Conservation (phyloP, 2,797 vertebrate genomes). For the Esox lucius region DNA sequence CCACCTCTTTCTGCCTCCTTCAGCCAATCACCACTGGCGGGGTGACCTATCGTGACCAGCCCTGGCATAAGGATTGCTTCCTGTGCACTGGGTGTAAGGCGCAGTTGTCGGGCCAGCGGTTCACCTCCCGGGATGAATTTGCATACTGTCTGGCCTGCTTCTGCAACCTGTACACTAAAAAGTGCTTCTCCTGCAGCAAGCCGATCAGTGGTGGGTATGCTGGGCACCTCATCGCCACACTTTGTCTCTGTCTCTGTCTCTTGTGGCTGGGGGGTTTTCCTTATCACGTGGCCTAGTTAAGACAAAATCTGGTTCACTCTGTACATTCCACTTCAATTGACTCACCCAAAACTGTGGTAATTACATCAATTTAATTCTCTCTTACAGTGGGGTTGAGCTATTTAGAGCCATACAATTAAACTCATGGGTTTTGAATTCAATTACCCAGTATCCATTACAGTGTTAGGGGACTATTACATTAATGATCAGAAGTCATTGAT, state of each 20-base stretch:
- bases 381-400: not conserved
- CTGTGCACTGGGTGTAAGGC: slow-evolving; percentile 89
- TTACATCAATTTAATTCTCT: not conserved
- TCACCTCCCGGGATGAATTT: slow-evolving; percentile 89
- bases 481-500: slow-evolving; percentile 37
- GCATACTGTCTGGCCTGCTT: slow-evolving; percentile 92
- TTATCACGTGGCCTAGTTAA: not conserved
- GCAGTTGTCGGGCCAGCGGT: slow-evolving; percentile 87
- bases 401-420: not conserved
- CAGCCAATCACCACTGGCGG: slow-evolving; percentile 91
- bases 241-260: not conserved
- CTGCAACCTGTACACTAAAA: slow-evolving; percentile 92
- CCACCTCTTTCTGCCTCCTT: slow-evolving; percentile 12
- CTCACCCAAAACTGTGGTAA: not conserved
- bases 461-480: not conserved
- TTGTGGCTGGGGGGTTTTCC: not conserved
- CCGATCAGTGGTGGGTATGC: slow-evolving; percentile 85
- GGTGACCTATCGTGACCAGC: slow-evolving; percentile 89
- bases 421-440: not conserved
- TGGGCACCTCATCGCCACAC: slow-evolving; percentile 41
- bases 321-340: not conserved
- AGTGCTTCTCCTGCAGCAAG: slow-evolving; percentile 86
- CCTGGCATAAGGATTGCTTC: slow-evolving; percentile 95
- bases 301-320: not conserved
- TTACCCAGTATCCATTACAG: not conserved